Base-by-base conservation (phyloP, 2,113 vertebrate genomes). In the Notiomystis cincta region DNA sequence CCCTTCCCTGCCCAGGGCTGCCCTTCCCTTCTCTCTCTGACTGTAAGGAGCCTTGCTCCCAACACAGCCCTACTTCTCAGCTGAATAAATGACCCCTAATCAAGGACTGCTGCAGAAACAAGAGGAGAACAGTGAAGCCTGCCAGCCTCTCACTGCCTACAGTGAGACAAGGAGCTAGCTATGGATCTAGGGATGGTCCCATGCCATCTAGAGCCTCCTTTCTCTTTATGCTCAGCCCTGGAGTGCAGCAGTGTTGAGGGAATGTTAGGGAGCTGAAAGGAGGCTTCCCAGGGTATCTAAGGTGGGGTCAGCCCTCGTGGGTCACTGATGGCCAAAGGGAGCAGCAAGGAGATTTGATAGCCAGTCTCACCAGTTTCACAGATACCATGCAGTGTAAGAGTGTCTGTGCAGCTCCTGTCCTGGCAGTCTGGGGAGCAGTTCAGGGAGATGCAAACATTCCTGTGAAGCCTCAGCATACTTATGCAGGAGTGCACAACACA, bases 381-480 rank as follows among this genome's bases (percentile, higher is more conserved):
- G 51, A 10, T 22, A 11, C 15, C 2, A 1, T 44, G 61, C 20
- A 0, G 1, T 57, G 18, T 30, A 23, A 64, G 35, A 75, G 17
- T 18, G 28, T 54, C 37, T 6, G 1, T 18, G 4, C 38, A 7
- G 21, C n/a, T 57, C 37, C 54, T 85, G 58, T 88, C 53, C 57
- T 2, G 2, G 37, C 57, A 57, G 40, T 1, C 0, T 33, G 33
- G 53, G 40, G 80, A 71, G 18, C 0, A 0, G 28, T 58, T 61
- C 2, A 1, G 57, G 37, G 40, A n/a, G 44, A 31, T 38, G 31
- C 58, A 28, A 61, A 71, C 64, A 64, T 21, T 66, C 25, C 44
- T 79, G 23, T 42, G 65, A 51, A 85, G 37, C 35, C 37, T 85
- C 70, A 53, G n/a, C 12, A 14, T 1, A 0, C 35, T 73, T 58